Conservation (phyloP, 2,113 vertebrate species). For the Scytalopus superciliaris region DNA sequence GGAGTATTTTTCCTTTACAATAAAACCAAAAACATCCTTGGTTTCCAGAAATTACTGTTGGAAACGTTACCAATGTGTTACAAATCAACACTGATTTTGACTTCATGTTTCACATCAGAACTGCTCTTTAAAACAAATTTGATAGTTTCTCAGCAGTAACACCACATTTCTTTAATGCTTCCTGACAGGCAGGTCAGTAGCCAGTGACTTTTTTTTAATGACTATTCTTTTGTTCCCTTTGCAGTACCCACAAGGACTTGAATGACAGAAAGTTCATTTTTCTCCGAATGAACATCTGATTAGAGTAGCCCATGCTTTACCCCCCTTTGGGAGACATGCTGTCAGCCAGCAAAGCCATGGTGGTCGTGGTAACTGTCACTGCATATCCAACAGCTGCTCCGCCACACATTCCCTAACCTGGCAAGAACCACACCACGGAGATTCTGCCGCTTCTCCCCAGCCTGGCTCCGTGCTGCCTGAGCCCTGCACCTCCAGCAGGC, state of each 20-base stretch:
- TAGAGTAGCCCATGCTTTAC: constrained; percentile 54
- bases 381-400: constrained; percentile 60
- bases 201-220: constrained; percentile 43
- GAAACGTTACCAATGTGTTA: too few species aligned
- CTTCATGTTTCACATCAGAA: background rate
- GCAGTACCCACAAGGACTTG: constrained; percentile 39
- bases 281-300: constrained; percentile 56
- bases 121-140: constrained; percentile 1
- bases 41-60: background rate
- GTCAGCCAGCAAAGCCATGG: constrained; percentile 58
- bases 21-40: background rate
- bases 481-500: background rate
- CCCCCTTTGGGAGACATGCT: constrained; percentile 56
- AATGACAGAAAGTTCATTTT: constrained; percentile 66
- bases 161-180: constrained; percentile 31
- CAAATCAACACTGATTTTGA: background rate
- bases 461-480: background rate
- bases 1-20: background rate
- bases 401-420: constrained; percentile 59
- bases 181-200: constrained; percentile 47
- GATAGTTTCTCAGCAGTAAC: background rate
- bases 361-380: constrained; percentile 53
- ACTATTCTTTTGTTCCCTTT: constrained; percentile 49
- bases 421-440: background rate
- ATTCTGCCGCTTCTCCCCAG: background rate